Percentiles rank a stretch among this genome's conserved stretches.
Conservation (phyloP, 2,797 vertebrate genomes). For the Onychomys arenicola region DNA sequence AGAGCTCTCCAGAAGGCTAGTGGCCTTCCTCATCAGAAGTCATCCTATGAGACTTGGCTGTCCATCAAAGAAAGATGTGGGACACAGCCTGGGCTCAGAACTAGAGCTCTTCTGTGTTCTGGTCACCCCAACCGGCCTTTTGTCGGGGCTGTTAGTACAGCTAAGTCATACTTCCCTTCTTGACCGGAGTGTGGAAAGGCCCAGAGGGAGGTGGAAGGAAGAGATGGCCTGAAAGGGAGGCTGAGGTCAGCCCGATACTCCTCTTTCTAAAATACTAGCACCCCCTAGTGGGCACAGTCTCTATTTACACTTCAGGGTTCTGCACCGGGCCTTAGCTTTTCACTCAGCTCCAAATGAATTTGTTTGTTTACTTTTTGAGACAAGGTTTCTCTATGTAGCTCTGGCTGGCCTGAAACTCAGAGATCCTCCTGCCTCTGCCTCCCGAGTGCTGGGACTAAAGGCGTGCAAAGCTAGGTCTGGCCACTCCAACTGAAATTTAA, state of each 20-base stretch:
- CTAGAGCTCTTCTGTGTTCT: neutral
- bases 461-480: neutral
- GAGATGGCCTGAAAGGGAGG: neutral
- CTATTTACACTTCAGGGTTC: neutral
- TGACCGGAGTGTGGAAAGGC: neutral
- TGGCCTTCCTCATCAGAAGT: neutral
- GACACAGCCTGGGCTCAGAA: neutral
- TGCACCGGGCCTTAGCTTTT: neutral
- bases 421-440: neutral
- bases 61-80: neutral
- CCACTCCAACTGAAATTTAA: neutral
- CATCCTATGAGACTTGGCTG: neutral
- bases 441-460: neutral
- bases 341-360: neutral
- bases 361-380: neutral
- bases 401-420: neutral
- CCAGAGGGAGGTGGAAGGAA: neutral
- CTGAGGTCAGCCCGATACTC: neutral
- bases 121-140: neutral
- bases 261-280: conserved; percentile 64
- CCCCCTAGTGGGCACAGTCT: conserved; percentile 61
- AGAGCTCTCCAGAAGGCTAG: neutral
- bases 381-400: neutral
- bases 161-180: neutral
- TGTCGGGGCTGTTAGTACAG: neutral